phyloP scores from a whole-genome alignment of 2,888 invertebrate species.

The Perizoma affinitatum region DNA sequence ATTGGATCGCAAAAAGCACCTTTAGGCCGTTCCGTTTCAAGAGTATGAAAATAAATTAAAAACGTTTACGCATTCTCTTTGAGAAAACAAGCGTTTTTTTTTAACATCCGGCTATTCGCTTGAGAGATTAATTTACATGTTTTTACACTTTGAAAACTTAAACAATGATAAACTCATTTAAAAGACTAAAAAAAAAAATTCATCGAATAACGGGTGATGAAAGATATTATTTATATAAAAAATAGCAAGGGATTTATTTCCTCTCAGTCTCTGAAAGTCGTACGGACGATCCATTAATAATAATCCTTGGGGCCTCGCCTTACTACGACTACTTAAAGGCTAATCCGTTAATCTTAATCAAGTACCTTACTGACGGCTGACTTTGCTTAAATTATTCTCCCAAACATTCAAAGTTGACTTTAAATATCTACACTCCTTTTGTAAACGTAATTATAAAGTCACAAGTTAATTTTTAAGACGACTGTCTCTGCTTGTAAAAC shows the following conservation, averaged over 20 bases:
- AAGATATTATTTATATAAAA: neutral
- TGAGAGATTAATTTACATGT: too few species aligned
- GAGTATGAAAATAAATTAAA: too few species aligned
- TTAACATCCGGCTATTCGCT: too few species aligned
- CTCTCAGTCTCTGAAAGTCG: slow-evolving; percentile 40
- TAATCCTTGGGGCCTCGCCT: slow-evolving; percentile 48
- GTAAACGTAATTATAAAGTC: neutral
- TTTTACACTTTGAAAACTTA: too few species aligned
- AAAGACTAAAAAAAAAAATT: too few species aligned
- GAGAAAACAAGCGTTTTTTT: too few species aligned
- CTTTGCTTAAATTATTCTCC: slow-evolving; percentile 39
- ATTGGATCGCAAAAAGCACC: too few species aligned
- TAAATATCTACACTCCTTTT: neutral
- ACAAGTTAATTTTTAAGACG: neutral
- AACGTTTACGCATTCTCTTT: too few species aligned
- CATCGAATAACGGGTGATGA: too few species aligned
- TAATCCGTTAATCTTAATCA: slow-evolving; percentile 63
- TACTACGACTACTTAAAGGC: slow-evolving; percentile 49
- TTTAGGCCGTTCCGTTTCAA: too few species aligned
- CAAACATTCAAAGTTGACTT: slow-evolving; percentile 30
- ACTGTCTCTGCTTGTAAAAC: too few species aligned
- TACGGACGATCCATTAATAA: slow-evolving; percentile 56
- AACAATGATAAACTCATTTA: too few species aligned
- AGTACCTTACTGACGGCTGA: slow-evolving; percentile 55
- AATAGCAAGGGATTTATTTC: slow-evolving; percentile 20